These are phyloP conservation scores for Panagrolaimus sp. DNA, from an alignment of 1,140 invertebrate genomes.

Conservation along the genomic window DNA sequence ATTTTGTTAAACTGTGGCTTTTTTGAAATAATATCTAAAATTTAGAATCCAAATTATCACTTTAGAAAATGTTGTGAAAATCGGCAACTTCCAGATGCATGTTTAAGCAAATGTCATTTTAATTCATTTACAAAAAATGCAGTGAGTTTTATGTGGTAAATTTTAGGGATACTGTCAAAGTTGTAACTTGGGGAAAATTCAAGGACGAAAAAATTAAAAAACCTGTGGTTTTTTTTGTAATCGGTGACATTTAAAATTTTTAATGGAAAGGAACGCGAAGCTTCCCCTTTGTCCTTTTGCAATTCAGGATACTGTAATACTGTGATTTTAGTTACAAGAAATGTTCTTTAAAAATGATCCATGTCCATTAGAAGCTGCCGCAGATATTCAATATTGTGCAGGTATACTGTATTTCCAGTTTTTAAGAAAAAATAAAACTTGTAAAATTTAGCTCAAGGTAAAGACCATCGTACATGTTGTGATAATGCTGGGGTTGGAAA, in stretches of 20 bases:
- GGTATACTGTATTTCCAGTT: slow-evolving; percentile 8
- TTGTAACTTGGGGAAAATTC: too few relatives aligned
- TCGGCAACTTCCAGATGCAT: slow-evolving; percentile 50
- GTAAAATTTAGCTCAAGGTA: slow-evolving; percentile 13
- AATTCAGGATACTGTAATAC: slow-evolving; percentile 14
- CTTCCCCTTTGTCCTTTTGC: too few relatives aligned
- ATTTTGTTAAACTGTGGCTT: too few relatives aligned
- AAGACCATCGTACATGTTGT: slow-evolving; percentile 30
- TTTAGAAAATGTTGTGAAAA: slow-evolving; percentile 50
- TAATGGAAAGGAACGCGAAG: too few relatives aligned
- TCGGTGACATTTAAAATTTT: too few relatives aligned
- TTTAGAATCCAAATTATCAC: slow-evolving; percentile 43
- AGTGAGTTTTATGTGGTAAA: slow-evolving; percentile 33
- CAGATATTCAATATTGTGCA: slow-evolving; percentile 42
- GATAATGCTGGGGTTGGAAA: slow-evolving; percentile 33
- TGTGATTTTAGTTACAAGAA: slow-evolving; percentile 33
- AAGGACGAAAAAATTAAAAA: too few relatives aligned
- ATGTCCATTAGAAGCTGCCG: slow-evolving; percentile 41
- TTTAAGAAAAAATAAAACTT: neutral
- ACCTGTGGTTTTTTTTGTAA: too few relatives aligned
- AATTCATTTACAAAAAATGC: slow-evolving; percentile 48
- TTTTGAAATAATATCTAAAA: neutral
- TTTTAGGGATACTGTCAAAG: too few relatives aligned
- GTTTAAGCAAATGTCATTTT: slow-evolving; percentile 52
- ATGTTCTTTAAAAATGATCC: slow-evolving; percentile 47